Evolutionary conservation across 1,140 invertebrate genomes (phyloP), one percentile per base, ranked within the genome.

Genomic region (Drosophila elegans): DNA sequence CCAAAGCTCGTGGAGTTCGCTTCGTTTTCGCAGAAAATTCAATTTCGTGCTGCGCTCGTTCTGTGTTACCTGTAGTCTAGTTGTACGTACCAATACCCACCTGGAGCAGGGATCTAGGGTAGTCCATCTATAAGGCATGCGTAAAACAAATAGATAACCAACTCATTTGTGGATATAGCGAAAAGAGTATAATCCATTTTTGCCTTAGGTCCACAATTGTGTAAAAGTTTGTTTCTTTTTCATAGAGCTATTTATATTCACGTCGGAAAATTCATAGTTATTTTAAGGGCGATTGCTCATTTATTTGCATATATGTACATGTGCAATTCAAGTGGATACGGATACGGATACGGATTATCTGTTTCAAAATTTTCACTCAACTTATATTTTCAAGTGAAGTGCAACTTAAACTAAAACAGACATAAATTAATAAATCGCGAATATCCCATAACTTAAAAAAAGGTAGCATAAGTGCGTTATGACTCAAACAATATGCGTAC

Each of bases 1-100:
- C 68, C 59, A 80, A 89, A 86, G 77, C 67, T 84, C 84, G 84
- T 74, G 74, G 77, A 78, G 80, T 66, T 89, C 86, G 74, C 80
- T 90, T 89, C 80, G 84, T 84, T 82, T 89, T 67, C 84, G 57
- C 69, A 64, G 48, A 84, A 90, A 46, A 45, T 56, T 48, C 36
- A 66, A 74, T 45, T 66, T 74, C 64, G 80, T 59, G 77, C 60
- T 80, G 69, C 60, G 66, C 39, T 55, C 57, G 61, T 57, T 61
- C 60, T 69, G 77, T 83, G 76, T 88, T 80, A 73, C 68, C 80
- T 84, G 63, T 84, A 83, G 61, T 71, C 49, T 75, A 80, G 85
- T 89, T 89, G 84, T 89, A 89, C 66, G 84, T 88, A 83, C 49
- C 42, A 52, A 32, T 32, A 32, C 29, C 29, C 5, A 32, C 29